These are phyloP conservation scores for Trematocara stigmaticum DNA, from an alignment of 2,113 vertebrate species.

Conservation along the genomic window DNA sequence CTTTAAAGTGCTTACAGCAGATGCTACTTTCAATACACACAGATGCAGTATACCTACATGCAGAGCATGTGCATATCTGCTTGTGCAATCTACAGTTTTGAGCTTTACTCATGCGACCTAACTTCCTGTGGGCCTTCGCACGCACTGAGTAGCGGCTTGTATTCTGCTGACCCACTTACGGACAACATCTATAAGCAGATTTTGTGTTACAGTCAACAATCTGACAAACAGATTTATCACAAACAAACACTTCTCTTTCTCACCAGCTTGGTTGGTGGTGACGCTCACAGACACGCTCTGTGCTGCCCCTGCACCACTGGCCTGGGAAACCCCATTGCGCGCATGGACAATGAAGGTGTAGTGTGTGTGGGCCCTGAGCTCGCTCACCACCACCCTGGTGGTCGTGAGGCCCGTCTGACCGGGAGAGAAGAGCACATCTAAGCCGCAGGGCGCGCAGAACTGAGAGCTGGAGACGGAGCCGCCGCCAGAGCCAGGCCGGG, in stretches of 20 bases:
- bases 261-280: constrained; percentile 98
- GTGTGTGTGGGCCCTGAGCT: constrained; percentile 92
- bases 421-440: constrained; percentile 85
- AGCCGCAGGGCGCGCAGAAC: constrained; percentile 85
- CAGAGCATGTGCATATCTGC: neutral
- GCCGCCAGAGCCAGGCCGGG: neutral
- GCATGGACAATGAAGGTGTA: constrained; percentile 95
- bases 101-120: constrained; percentile 5
- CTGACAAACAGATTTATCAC: constrained; percentile 10
- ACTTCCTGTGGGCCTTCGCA: neutral
- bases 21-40: neutral
- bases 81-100: neutral
- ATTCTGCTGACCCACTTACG: constrained; percentile 47
- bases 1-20: neutral
- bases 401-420: constrained; percentile 80
- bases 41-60: neutral
- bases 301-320: constrained; percentile 78
- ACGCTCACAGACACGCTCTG: constrained; percentile 92
- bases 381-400: constrained; percentile 90
- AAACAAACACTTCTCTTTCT: constrained; percentile 40
- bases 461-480: constrained; percentile 49
- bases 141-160: constrained; percentile 26
- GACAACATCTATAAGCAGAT: constrained; percentile 16
- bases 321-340: constrained; percentile 88
- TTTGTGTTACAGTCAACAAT: constrained; percentile 9